Evolutionary conservation across 30 jellyfish, hydroid and myxozoan species (phyloP), one percentile per base, ranked within the genome.

Genomic region (Clytia hemisphaerica): DNA sequence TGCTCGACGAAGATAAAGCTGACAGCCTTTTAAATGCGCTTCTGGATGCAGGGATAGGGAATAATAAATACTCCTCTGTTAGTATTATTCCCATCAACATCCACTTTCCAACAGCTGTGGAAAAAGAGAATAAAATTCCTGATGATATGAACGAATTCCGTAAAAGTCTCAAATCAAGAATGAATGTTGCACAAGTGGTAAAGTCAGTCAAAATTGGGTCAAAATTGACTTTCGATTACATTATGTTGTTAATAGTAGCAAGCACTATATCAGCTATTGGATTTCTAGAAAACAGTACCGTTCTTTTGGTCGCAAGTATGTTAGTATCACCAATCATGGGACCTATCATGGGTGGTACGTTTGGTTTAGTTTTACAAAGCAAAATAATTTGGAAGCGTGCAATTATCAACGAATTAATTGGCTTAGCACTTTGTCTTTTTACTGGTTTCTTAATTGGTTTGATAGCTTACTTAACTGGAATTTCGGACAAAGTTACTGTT

Each of bases 271-370:
- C 79, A 37, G 79, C 79, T 12, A 42, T 66, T 37, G 79, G 79
- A 2, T 30, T 66, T 4, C 12, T 66, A 0, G 79, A 66, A 37
- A 66, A 66, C 71, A 66, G 79, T 37, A 37, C 79, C 4, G 79
- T 66, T 3, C 42, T 66, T 35, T 44, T 66, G 19, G 79, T 66
- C 22, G 79, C 79, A 66, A 66, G 79, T 4, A 66, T 66, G 79
- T 45, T 66, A 14, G 79, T 66, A 18, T 66, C 79, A 18, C 79
- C 79, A 44, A 72, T 66, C 71, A 66, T 66, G 79, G 79, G 79
- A 4, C 79, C 79, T 0, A 66, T 66, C 0, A 24, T 66, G 14
- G 79, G 72, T 12, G 79, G 79, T 22, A 66, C 79, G 75, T 66
- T 66, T 37, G 79, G 79, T 25, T 37, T 66, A 37, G 79, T 66